Percentiles rank a stretch among this genome's conserved stretches.
Evolutionary conservation across 2,888 invertebrate genomes (phyloP).

Genomic region (Anodontia alba): DNA sequence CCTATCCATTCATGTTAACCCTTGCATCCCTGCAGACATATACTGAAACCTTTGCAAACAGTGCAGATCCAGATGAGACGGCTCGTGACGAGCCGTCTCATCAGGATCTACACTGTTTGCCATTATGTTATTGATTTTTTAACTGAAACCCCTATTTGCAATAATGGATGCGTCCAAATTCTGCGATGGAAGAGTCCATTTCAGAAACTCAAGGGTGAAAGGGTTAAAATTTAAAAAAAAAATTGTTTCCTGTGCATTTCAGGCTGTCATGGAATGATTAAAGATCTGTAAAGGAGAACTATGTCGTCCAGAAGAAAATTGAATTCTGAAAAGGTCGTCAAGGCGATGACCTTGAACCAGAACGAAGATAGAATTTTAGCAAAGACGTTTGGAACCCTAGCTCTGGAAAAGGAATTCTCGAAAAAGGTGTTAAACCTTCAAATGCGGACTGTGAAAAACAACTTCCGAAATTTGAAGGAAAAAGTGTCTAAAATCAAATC

Average conservation of each 20-base stretch:
- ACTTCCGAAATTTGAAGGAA: slow-evolving; percentile 76
- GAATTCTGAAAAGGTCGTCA: slow-evolving; percentile 68
- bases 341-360: slow-evolving; percentile 77
- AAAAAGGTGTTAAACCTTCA: slow-evolving; percentile 78
- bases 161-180: too few species aligned
- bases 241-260: background rate
- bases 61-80: too few species aligned
- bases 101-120: too few species aligned
- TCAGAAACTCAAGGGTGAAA: too few species aligned
- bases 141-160: too few species aligned
- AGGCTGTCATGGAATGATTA: background rate
- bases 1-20: too few species aligned
- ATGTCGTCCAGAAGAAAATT: slow-evolving; percentile 36
- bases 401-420: slow-evolving; percentile 75
- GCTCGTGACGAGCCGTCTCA: too few species aligned
- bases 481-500: slow-evolving; percentile 78
- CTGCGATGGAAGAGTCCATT: too few species aligned
- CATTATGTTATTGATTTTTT: too few species aligned
- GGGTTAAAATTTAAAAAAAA: too few species aligned
- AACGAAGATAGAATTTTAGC: slow-evolving; percentile 80
- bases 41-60: too few species aligned
- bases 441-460: slow-evolving; percentile 76
- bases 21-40: too few species aligned
- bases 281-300: background rate
- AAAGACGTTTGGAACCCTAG: slow-evolving; percentile 78